Base-by-base conservation (phyloP, 2,797 vertebrate genomes). In the Hafferia zeledoni region DNA sequence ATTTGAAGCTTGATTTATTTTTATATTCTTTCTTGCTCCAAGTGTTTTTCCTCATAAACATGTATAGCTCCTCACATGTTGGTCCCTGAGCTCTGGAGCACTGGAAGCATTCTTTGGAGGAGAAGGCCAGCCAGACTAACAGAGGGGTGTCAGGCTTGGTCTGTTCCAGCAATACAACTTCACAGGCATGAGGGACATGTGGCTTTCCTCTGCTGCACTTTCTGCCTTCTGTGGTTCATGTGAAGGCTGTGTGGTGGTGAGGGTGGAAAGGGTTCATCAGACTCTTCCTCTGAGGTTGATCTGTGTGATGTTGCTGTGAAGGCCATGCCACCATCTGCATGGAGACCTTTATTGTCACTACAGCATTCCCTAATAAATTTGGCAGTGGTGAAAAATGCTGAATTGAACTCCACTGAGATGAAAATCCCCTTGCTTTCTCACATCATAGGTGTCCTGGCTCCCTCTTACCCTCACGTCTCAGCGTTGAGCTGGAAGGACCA, bases 101-200 rank as follows among this genome's bases (percentile, higher is more conserved):
- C 43, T 70, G 28, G 33, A 33, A 65, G 24, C n/a, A 7, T 77
- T 96, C 16, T 19, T 53, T 3, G 3, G 14, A 81, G 23, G 43
- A 47, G 44, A 49, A 56, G 9, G 6, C 13, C 71, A 22, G 3
- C 18, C 17, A 27, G 27, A 47, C 8, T 10, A 9, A 31, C 52
- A 78, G 13, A 65, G 28, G 3, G 3, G 5, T 83, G 37, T 64
- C 61, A 47, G 61, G 6, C 55, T 68, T 81, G n/a, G 16, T 80
- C 43, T 87, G 20, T 81, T 84, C 10, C 43, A 67, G 30, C 2
- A 1, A 1, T 53, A 17, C 10, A 72, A 1, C 31, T 93, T 59
- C 63, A 17, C 0, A 2, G 47, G 22, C n/a, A 10, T 7, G 2
- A 35, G 27, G 9, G 24, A 13, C 9, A 7, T 0, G 2, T 14